Conservation (phyloP, 92 coral and sea anemone genomes). For the Parazoanthus swiftii region DNA sequence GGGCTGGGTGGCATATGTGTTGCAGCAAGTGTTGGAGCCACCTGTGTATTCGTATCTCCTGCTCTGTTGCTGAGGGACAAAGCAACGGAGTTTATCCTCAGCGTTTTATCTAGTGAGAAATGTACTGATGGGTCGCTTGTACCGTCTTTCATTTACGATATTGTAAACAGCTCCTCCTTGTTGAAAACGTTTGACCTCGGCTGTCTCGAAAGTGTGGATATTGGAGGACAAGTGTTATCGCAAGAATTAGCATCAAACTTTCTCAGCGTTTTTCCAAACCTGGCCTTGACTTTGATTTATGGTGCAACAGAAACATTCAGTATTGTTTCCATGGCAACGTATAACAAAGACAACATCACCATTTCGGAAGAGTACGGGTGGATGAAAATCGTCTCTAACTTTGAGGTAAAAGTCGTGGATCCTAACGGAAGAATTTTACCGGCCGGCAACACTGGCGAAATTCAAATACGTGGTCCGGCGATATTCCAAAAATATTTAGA, state of each 20-base stretch:
- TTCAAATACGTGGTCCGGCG: conserved; percentile 1
- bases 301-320: conserved; percentile 36
- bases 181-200: neutral
- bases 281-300: neutral
- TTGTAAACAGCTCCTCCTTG: conserved; percentile 4
- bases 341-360: neutral
- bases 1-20: conserved; percentile 9
- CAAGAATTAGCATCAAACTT: neutral
- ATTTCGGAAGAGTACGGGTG: conserved; percentile 19
- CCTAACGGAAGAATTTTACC: neutral
- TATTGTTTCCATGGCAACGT: neutral
- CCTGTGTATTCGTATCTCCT: conserved; percentile 7
- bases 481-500: conserved; percentile 23
- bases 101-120: conserved; percentile 13
- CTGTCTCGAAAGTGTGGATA: neutral
- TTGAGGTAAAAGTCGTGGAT: neutral
- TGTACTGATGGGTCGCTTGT: neutral
- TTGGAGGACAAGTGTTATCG: neutral
- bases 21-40: neutral
- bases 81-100: neutral
- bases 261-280: conserved; percentile 11
- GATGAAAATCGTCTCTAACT: neutral
- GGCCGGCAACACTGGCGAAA: neutral
- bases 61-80: neutral
- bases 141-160: neutral